Evolutionary conservation across 2,797 vertebrate species (phyloP).

Genomic region (Poecilia picta): DNA sequence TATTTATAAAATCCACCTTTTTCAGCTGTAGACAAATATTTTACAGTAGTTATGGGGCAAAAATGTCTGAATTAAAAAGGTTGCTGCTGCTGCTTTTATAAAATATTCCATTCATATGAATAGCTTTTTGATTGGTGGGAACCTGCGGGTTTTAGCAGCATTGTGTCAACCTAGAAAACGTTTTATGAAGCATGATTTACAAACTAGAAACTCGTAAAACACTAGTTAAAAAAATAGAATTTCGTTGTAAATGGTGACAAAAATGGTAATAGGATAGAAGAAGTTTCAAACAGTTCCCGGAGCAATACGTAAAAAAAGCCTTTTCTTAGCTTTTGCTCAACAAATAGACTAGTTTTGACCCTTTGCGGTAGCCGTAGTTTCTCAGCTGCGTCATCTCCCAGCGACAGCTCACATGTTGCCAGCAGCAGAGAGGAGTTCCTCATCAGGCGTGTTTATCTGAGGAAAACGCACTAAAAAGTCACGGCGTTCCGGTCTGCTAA

Average conservation of each 20-base stretch:
- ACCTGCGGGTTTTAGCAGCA: not conserved
- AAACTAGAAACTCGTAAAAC: not conserved
- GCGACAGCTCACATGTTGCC: conserved; percentile 25
- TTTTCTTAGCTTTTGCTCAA: not conserved
- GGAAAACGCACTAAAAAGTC: not conserved
- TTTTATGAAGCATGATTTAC: not conserved
- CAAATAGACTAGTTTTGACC: not conserved
- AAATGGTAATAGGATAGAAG: too few relatives aligned
- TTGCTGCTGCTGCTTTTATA: not conserved
- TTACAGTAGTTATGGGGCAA: not conserved
- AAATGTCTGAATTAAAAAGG: not conserved
- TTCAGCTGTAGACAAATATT: too few relatives aligned
- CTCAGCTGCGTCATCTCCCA: not conserved
- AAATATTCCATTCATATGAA: not conserved
- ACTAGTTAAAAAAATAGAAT: not conserved
- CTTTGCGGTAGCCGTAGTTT: not conserved
- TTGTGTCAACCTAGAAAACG: not conserved
- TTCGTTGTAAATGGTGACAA: too few relatives aligned
- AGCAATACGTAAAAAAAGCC: not conserved
- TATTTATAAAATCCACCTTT: not conserved
- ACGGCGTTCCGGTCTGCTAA: not conserved
- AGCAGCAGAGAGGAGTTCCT: not conserved
- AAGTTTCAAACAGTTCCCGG: not conserved
- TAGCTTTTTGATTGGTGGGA: not conserved
- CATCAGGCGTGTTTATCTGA: not conserved